Base-by-base conservation (phyloP, 1,140 invertebrate species). In the Tyrophagus putrescentiae region DNA sequence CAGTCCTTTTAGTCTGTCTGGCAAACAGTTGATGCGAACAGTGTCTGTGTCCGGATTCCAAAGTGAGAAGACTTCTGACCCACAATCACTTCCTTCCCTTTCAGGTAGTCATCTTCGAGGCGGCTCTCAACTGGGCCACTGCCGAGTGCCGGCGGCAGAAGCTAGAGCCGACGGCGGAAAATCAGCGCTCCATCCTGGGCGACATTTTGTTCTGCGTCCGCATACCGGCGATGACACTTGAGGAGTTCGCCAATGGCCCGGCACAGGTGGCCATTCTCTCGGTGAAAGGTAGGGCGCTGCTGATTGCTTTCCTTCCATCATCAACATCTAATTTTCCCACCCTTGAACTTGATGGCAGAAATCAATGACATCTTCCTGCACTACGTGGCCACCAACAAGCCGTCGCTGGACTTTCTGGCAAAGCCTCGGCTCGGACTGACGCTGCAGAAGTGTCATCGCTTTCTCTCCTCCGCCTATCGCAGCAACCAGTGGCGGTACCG, bases 401-500 rank as follows among this genome's bases (percentile, higher is more conserved):
- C 91, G 25, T 73, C 73, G 60, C 73, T 95, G 11, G 78, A 79
- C 48, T 95, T 88, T 70, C 82, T 84, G 7, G 82, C 80, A 21
- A 86, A 86, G 70, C 73, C 83, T 3, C 77, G 91, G 66, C 78
- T 83, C 60, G 90, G 90, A 61, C 74, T 95, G 6, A 88, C 88
- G 74, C 83, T 89, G 63, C 85, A 90, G 78, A 83, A 89, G 13
- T 93, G 90, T 68, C 89, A 92, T 70, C 78, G 92, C 70, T 96
- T 96, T 70, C 87, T 92, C 71, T 94, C 90, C 0, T 93, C 87
- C 68, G 92, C 91, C 3, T 95, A 95, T 71, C 80, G 92, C 65
- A 90, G 86, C 68, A 96, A 95, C 70, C 92, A 96, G 68, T 93
- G 89, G 88, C 52, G 88, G 33, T 93, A 92, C 69, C 77, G 89